Base-by-base conservation (phyloP, 2,888 invertebrate species). In the Cataglyphis livida region DNA sequence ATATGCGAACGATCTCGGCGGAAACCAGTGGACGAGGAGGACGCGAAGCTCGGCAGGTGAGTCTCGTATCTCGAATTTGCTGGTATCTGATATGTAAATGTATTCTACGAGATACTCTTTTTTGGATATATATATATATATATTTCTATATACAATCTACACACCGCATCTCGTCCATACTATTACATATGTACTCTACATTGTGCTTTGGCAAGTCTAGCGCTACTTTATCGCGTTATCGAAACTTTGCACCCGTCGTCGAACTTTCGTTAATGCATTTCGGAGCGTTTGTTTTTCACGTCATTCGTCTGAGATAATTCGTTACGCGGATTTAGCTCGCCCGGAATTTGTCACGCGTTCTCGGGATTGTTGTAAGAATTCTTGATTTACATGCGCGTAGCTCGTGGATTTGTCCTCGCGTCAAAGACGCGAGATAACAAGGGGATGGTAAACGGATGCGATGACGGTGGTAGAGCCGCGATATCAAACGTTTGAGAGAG, bases 31-130 rank as follows among this genome's bases (percentile, higher is more conserved):
- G 96, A 97, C 89, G 98, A 98, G 88, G 98, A 98, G 83, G 97
- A 97, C 95, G 96, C 97, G 0, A 98, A 98, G 94, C 95, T 98
- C 84, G 97, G 98, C 96, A 98, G 98, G 98, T 98, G 96, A 95
- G 95, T 91, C 51, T 73, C 71, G 6, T n/a, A n/a, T 25, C 48
- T 59, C 61, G 3, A 71, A 54, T 12, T 10, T 54, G 10, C 71
- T 71, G 28, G 66, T 44, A 73, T 51, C 68, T 48, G 21, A 66
- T n/a, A 65, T n/a, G 59, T 51, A 70, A 65, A 32, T 78, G 25
- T 61, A 48, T 48, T 28, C 32, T 59, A 71, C 81, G 51, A 85
- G 59, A 88, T 76, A 86, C 64, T 57, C 70, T 88, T 65, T 84
- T 75, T 38, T 74, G 65, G 18, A 51, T 32, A 81, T 87, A 85